Evolutionary conservation across 2,888 invertebrate genomes (phyloP), one percentile per base, ranked within the genome.

Genomic region (Lottia gigantea): DNA sequence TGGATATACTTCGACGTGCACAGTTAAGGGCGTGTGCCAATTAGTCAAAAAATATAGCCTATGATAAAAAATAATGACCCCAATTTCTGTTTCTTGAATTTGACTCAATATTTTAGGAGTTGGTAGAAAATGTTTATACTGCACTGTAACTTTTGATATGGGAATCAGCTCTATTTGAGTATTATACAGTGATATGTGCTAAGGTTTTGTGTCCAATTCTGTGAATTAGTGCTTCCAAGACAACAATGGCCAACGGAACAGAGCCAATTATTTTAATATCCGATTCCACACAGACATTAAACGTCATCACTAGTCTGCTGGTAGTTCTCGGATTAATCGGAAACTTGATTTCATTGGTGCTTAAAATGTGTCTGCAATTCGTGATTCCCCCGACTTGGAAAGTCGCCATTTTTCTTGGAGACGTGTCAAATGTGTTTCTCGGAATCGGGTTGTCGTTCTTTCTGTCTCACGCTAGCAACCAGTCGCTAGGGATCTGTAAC

Each of bases 341-440:
- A n/a, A 80, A 80, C 64, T 64, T 76, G 40, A 55, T 75, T 62
- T 80, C 82, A 40, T 64, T 80, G 31, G 45, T 78, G 47, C 72
- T 77, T 26, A 82, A 81, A 72, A 63, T 81, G 25, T 73, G 75
- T 62, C 74, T 74, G 23, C 76, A 78, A 49, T 81, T 81, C 70
- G 72, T 78, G 31, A 76, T 80, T 55, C 84, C 84, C 1, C 78
- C 78, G 70, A 76, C 81, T 12, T 85, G 84, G 84, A 82, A 80
- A 64, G 78, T 79, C 74, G 78, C 82, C 14, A 70, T 81, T 25
- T 46, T 81, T 61, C 73, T 79, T 55, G 76, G 78, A 46, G 82
- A 85, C 74, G 31, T 78, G 3, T 76, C 82, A 6, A 73, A 78
- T 74, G 45, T 78, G 19, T 74, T 75, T 67, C 70, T 83, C 12